These are phyloP conservation scores for Azorinus chamasolen DNA, from an alignment of 2,888 invertebrate genomes.

Conservation along the genomic window DNA sequence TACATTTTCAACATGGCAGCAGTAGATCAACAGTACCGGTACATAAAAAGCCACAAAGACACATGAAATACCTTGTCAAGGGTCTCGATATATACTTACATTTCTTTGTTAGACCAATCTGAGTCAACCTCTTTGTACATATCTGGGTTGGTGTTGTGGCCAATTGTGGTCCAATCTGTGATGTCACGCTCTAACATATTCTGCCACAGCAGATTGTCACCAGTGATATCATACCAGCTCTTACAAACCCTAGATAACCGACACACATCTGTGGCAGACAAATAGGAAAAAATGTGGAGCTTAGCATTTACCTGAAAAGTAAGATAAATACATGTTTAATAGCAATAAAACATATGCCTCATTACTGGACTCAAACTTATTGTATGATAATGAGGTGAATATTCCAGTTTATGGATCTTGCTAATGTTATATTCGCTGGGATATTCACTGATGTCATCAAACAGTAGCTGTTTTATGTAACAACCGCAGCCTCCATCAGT, in stretches of 20 bases:
- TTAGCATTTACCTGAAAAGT: constrained; percentile 74
- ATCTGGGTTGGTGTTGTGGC: constrained; percentile 81
- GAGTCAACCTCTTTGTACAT: constrained; percentile 80
- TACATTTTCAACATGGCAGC: too few relatives aligned
- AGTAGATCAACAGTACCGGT: too few relatives aligned
- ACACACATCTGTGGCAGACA: constrained; percentile 79
- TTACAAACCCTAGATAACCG: constrained; percentile 75
- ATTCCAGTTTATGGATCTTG: too few relatives aligned
- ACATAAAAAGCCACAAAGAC: too few relatives aligned
- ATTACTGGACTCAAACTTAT: too few relatives aligned
- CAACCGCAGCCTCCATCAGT: too few relatives aligned
- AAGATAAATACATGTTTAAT: neutral
- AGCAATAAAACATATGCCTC: too few relatives aligned
- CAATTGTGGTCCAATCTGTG: constrained; percentile 79
- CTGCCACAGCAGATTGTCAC: constrained; percentile 82
- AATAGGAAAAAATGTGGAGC: constrained; percentile 77
- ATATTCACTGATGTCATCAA: too few relatives aligned
- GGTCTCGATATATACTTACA: constrained; percentile 76
- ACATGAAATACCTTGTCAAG: too few relatives aligned
- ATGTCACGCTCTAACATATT: constrained; percentile 73
- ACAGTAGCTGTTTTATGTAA: too few relatives aligned
- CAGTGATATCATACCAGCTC: constrained; percentile 79
- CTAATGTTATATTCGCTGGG: too few relatives aligned
- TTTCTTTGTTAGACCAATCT: constrained; percentile 82
- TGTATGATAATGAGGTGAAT: too few relatives aligned